A percentile compares a stretch with the other conserved stretches of the same genome.
Evolutionary conservation across 2,888 invertebrate species (phyloP).

Genomic region (Steromphala cineraria): DNA sequence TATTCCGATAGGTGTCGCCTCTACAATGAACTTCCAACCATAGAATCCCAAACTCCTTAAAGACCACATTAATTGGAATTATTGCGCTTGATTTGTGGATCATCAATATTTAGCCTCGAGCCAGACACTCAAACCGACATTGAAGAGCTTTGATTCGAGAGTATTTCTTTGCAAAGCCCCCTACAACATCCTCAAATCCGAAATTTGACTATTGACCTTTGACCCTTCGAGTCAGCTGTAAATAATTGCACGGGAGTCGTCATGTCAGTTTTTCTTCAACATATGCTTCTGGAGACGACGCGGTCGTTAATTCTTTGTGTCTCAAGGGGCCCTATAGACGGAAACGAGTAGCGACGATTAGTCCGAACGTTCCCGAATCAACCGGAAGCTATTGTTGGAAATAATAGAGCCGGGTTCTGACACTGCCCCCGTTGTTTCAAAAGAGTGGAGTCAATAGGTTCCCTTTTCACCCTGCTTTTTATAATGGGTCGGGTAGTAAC

Average conservation of each 20-base stretch:
- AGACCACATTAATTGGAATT: slow-evolving; percentile 5
- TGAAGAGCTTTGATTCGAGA: slow-evolving; percentile 2
- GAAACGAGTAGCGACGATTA: not conserved
- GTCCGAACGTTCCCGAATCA: not conserved
- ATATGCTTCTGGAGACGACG: not conserved
- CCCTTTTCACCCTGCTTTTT: no score
- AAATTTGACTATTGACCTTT: not conserved
- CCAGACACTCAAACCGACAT: not conserved
- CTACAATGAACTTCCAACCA: not conserved
- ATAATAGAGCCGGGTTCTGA: no score
- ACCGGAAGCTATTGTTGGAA: not conserved
- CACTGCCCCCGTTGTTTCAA: no score
- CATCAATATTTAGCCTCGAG: slow-evolving; percentile 20
- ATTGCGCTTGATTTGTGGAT: not conserved
- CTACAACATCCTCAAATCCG: not conserved
- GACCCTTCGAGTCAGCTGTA: not conserved
- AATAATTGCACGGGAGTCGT: not conserved
- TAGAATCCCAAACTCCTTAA: not conserved
- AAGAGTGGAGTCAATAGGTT: no score
- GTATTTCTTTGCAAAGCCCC: not conserved
- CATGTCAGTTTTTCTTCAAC: not conserved
- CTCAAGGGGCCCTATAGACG: not conserved
- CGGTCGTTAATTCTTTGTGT: not conserved
- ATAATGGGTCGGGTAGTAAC: no score
- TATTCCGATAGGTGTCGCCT: no score